A percentile compares a stretch with the other conserved stretches of the same genome.
Evolutionary conservation across 2,797 vertebrate species (phyloP).

Genomic region (Micrastur ruficollis): DNA sequence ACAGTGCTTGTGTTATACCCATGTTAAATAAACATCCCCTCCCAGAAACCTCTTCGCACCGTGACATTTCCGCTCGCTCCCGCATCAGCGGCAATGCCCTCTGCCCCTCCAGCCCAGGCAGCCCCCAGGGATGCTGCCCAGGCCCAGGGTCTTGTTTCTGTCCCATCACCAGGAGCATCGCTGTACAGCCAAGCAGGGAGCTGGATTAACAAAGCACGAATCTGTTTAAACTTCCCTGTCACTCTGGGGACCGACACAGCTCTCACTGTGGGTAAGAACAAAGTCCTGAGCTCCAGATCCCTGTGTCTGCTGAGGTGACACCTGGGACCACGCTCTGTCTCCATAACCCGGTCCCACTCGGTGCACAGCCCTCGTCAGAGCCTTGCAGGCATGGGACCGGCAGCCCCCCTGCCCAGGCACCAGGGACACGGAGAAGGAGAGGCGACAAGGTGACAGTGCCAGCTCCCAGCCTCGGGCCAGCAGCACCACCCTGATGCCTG

Average conservation of each 20-base stretch:
- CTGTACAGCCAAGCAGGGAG: not conserved
- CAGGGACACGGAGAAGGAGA: no score
- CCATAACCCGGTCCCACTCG: rapidly evolving
- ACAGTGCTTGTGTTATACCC: not conserved
- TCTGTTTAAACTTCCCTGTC: rapidly evolving
- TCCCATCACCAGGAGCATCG: rapidly evolving
- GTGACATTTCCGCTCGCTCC: rapidly evolving
- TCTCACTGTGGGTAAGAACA: no score
- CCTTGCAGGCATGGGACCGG: not conserved
- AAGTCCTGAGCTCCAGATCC: not conserved
- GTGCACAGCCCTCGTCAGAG: not conserved
- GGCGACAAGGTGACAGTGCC: no score
- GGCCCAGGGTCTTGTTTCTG: not conserved
- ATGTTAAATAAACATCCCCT: not conserved
- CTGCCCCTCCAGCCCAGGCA: not conserved
- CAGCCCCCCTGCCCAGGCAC: not conserved
- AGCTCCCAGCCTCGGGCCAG: not conserved
- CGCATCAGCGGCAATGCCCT: not conserved
- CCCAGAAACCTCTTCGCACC: rapidly evolving
- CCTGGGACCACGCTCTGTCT: not conserved
- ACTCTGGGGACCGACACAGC: no score
- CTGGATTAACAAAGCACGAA: not conserved
- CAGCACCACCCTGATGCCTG: rapidly evolving
- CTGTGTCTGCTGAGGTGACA: not conserved
- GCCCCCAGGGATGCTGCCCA: not conserved